A percentile compares a stretch with the other conserved stretches of the same genome.
phyloP scores from a whole-genome alignment of 2,113 vertebrate species.

The Apaloderma vittatum region DNA sequence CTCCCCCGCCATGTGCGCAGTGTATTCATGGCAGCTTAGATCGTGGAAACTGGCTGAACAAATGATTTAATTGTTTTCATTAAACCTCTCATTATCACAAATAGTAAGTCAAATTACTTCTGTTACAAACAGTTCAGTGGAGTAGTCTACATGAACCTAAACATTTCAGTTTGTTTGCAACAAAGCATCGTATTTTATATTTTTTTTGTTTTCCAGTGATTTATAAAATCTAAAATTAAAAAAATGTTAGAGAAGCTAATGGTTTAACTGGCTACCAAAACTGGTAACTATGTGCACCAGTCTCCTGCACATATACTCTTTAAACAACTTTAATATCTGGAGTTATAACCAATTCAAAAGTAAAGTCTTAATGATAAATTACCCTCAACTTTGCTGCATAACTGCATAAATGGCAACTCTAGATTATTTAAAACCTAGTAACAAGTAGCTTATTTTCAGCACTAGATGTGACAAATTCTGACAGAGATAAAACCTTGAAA shows the following conservation, averaged over 20 bases:
- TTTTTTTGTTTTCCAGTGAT: background rate
- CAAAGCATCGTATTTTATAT: background rate
- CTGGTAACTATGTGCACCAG: background rate
- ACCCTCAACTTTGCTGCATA: background rate
- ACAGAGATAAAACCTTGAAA: background rate
- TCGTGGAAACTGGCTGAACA: slow-evolving; percentile 30
- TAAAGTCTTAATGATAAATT: background rate
- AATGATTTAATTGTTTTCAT: slow-evolving; percentile 60
- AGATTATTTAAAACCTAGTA: background rate
- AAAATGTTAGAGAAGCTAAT: background rate
- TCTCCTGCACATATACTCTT: background rate
- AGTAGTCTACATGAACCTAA: background rate
- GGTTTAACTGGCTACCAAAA: background rate
- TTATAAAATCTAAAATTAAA: background rate
- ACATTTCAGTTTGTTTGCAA: slow-evolving; percentile 6
- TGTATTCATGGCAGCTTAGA: background rate
- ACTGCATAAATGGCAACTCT: background rate
- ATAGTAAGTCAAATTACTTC: slow-evolving; percentile 18
- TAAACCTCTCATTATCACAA: slow-evolving; percentile 60
- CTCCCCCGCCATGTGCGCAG: fast-evolving
- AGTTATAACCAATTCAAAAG: background rate
- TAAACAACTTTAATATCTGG: background rate
- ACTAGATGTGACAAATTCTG: background rate
- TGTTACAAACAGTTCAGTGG: slow-evolving; percentile 1
- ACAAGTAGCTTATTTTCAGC: background rate